Base-by-base conservation (phyloP, 2,888 invertebrate species). In the Galerucella pusilla region DNA sequence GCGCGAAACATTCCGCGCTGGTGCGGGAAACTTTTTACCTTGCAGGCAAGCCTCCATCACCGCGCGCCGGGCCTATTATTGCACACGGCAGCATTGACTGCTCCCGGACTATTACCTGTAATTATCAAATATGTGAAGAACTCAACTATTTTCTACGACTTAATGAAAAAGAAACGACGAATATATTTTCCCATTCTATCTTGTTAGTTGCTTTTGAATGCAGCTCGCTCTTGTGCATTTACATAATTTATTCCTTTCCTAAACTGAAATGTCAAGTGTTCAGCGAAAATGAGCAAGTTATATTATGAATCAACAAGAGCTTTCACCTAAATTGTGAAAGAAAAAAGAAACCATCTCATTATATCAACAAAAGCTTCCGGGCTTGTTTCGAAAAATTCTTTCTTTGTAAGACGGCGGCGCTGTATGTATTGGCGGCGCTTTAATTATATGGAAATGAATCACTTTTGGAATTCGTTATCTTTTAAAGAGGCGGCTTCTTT, bases 391-490 rank as follows among this genome's bases (percentile, higher is more conserved):
- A 74, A 71, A 65, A 68, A 75, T 77, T 78, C 75, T 77, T 77
- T 74, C 73, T 74, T 65, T 60, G 28, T 68, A 20, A 65, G 46
- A 46, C 11, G 64, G 64, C 45, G 20, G 64, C 49, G 49, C 49
- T 45, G 67, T 76, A 73, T 77, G 77, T 78, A 79, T 76, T 73
- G 76, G 76, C 74, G 74, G 76, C 72, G 79, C 81, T 81, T 80
- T 81, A 82, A 83, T 83, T 83, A 81, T 82, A 81, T 82, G 83
- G 82, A 82, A 82, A 83, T 83, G 81, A 82, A 81, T 82, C 81
- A 81, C 80, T 81, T 79, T 78, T 69, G 73, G 80, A 77, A 81
- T 80, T 77, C 79, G 79, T 80, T 79, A 82, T 80, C 80, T 78
- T 70, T 77, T 73, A 69, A 75, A 70, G 73, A 65, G 74, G 73